Evolutionary conservation across 2,888 invertebrate species (phyloP).

Genomic region (Megalurothrips usitatus): DNA sequence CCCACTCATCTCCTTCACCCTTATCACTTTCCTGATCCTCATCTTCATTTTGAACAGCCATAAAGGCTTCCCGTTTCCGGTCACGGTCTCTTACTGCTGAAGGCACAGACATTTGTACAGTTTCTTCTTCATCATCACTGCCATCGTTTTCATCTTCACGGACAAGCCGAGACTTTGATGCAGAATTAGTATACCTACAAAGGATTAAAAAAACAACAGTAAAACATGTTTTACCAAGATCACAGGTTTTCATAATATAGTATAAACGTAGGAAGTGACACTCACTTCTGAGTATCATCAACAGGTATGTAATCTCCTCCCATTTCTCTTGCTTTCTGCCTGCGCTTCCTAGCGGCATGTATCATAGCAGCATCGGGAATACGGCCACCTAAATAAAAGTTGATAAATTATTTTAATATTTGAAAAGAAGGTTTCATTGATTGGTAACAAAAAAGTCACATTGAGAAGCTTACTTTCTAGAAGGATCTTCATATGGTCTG

Average conservation of each 20-base stretch:
- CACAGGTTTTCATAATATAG: background rate
- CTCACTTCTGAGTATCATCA: conserved; percentile 38
- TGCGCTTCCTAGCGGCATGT: conserved; percentile 90
- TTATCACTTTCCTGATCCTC: conserved; percentile 38
- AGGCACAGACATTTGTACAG: conserved; percentile 80
- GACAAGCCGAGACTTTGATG: conserved; percentile 57
- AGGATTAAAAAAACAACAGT: background rate
- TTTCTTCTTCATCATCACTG: conserved; percentile 76
- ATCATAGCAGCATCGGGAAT: conserved; percentile 98
- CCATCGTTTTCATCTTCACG: conserved; percentile 80
- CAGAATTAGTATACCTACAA: conserved; percentile 22
- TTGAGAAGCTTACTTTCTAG: conserved; percentile 57
- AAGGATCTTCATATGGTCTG: conserved; percentile 72
- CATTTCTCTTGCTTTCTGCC: conserved; percentile 89
- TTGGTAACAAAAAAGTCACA: conserved; percentile 27
- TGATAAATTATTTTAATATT: conserved; percentile 20
- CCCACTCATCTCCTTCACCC: conserved; percentile 83
- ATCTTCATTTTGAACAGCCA: conserved; percentile 64
- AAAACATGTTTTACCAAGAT: background rate
- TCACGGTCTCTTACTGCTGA: conserved; percentile 71
- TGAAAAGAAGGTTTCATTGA: background rate
- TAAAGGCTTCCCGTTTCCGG: conserved; percentile 71
- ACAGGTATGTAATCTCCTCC: conserved; percentile 59
- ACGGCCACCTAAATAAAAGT: conserved; percentile 57
- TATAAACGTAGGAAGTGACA: background rate